Evolutionary conservation across 2,888 invertebrate genomes (phyloP), one percentile per base, ranked within the genome.

Genomic region (Cheilosia pagana): DNA sequence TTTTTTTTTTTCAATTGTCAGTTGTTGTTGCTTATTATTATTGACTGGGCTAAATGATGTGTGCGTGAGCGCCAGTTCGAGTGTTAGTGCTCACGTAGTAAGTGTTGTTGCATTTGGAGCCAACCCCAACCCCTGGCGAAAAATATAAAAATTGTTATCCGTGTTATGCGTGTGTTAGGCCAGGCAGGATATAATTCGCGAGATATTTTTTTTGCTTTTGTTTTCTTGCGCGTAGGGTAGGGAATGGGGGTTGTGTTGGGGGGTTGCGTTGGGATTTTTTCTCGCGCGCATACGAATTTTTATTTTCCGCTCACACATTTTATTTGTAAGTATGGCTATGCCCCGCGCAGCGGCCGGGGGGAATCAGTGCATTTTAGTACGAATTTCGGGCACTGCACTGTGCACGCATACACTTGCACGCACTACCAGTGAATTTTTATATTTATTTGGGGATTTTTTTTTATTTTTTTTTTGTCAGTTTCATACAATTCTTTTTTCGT

Each of bases 381-480:
- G 70, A 81, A 81, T 55, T 81, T 77, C 75, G 68, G 83, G 43
- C 71, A 78, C 62, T 85, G 71, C 60, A 82, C 83, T 74, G 82
- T 63, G 67, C 85, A 87, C 86, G 71, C 87, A 86, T 65, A 78
- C 79, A 87, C 85, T 81, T 86, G 83, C 87, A 88, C 86, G 83
- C 83, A 83, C 83, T 75, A 75, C 65, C 67, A 72, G 23, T 25
- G 63, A 72, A 87, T 87, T 88, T 90, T 90, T 90, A 87, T 90
- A 87, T 89, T 89, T 90, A 88, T 90, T 90, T 87, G 87, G 89
- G 87, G 87, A 88, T 88, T 71, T 85, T 81, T 85, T 43, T 59
- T 19, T 52, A 19, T 82, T 76, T 60, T 60, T 45, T 31, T 72
- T 74, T 76, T 72, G 55, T 71, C 31, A 39, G 39, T 65, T 75